A percentile compares a stretch with the other conserved stretches of the same genome.
phyloP scores from a whole-genome alignment of 2,797 vertebrate genomes.

The Pipistrellus nathusii region DNA sequence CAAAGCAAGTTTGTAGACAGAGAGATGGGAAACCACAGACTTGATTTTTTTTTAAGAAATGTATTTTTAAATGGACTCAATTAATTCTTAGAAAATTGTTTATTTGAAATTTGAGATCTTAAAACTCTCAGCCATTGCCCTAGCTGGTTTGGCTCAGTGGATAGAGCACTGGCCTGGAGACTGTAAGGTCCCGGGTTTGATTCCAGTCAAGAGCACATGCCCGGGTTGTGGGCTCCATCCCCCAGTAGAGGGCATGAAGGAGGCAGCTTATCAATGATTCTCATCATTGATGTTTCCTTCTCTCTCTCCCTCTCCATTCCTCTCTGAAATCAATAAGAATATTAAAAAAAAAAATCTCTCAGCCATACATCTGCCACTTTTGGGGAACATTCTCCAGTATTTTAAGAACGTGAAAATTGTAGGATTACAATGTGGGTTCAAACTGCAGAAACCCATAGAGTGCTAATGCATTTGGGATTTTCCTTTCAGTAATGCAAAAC shows the following conservation, averaged over 20 bases:
- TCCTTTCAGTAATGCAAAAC: slow-evolving; percentile 1
- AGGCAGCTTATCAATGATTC: too few species aligned
- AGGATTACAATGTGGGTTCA: neutral
- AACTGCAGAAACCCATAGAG: neutral
- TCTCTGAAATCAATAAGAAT: too few species aligned
- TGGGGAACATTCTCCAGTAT: neutral
- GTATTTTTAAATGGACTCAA: neutral
- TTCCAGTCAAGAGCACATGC: too few species aligned
- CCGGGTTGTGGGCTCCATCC: too few species aligned
- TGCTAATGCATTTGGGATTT: neutral
- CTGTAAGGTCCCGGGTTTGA: too few species aligned
- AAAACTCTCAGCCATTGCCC: neutral
- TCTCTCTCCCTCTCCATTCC: too few species aligned
- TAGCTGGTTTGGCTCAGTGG: too few species aligned
- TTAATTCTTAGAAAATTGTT: neutral
- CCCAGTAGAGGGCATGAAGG: too few species aligned
- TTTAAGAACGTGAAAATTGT: neutral
- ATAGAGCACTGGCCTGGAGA: too few species aligned
- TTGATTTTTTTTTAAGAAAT: neutral
- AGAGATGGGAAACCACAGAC: neutral
- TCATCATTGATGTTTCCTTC: too few species aligned
- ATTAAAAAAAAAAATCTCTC: too few species aligned
- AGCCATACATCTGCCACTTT: neutral
- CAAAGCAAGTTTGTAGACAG: neutral
- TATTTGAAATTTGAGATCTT: neutral